Conservation (phyloP, 1,140 invertebrate species). For the Drosophila sproati region DNA sequence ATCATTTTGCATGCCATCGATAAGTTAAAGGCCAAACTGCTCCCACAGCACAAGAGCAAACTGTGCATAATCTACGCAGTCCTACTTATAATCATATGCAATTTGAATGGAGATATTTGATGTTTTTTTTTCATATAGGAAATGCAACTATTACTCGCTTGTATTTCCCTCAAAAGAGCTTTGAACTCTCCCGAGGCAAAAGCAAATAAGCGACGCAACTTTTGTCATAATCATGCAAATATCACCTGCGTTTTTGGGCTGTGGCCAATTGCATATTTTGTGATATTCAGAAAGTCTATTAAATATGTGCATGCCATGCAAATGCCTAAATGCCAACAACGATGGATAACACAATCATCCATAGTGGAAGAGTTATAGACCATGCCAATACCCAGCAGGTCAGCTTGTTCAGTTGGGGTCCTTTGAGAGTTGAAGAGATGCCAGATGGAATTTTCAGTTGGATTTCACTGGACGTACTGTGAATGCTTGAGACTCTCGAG, state of each 20-base stretch:
- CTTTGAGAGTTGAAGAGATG: neutral
- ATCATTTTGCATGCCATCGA: neutral
- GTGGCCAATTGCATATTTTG: conserved; percentile 67
- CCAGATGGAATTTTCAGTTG: neutral
- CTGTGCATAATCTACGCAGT: conserved; percentile 10
- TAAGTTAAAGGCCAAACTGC: neutral
- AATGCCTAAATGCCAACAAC: conserved; percentile 45
- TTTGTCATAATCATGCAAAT: conserved; percentile 79
- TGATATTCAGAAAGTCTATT: conserved; percentile 75
- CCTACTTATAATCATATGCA: conserved; percentile 39
- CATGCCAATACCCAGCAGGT: conserved; percentile 52
- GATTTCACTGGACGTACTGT: neutral
- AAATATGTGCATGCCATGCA: conserved; percentile 78
- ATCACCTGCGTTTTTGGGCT: conserved; percentile 61
- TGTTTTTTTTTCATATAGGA: conserved; percentile 26
- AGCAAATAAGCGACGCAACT: conserved; percentile 29
- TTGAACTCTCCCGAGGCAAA: conserved; percentile 54
- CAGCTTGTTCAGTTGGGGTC: neutral
- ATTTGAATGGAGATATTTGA: conserved; percentile 47
- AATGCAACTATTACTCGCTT: conserved; percentile 22
- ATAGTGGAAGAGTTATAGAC: conserved; percentile 53
- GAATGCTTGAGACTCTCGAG: neutral
- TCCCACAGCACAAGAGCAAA: neutral
- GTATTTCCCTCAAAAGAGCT: conserved; percentile 39
- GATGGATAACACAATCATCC: conserved; percentile 46